Conservation (phyloP, 2,888 invertebrate species). For the Pseudococcus jackbeardsleyi region DNA sequence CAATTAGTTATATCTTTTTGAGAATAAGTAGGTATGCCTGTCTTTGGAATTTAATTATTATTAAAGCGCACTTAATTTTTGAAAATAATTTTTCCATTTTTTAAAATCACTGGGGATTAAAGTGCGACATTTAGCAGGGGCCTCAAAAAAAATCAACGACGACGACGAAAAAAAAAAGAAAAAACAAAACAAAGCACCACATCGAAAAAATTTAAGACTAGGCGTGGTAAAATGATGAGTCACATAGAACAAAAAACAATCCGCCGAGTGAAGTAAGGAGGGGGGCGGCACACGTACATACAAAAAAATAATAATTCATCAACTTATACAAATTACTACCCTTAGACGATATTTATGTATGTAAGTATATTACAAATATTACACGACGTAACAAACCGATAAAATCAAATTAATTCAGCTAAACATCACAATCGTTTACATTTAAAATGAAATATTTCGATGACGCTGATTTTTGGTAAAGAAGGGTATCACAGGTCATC, state of each 20-base stretch:
- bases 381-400: constrained; percentile 62
- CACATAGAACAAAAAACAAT: constrained; percentile 9
- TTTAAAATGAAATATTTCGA: constrained; percentile 60
- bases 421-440: constrained; percentile 65
- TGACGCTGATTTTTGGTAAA: constrained; percentile 64
- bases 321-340: constrained; percentile 4
- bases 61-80: not conserved
- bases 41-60: not conserved
- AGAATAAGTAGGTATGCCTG: not conserved
- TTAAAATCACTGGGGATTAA: not conserved
- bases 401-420: constrained; percentile 64
- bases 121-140: not conserved
- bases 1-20: no score
- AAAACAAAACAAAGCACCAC: constrained; percentile 5
- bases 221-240: constrained; percentile 58
- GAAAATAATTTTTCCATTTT: not conserved
- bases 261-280: constrained; percentile 19
- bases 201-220: constrained; percentile 56
- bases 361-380: constrained; percentile 46
- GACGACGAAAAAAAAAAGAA: not conserved
- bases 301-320: constrained; percentile 24
- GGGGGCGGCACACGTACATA: constrained; percentile 42
- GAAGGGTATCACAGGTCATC: constrained; percentile 63
- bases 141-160: not conserved
- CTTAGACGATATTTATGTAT: not conserved